Evolutionary conservation across 2,888 invertebrate genomes (phyloP), one percentile per base, ranked within the genome.

Genomic region (Dryobota labecula): DNA sequence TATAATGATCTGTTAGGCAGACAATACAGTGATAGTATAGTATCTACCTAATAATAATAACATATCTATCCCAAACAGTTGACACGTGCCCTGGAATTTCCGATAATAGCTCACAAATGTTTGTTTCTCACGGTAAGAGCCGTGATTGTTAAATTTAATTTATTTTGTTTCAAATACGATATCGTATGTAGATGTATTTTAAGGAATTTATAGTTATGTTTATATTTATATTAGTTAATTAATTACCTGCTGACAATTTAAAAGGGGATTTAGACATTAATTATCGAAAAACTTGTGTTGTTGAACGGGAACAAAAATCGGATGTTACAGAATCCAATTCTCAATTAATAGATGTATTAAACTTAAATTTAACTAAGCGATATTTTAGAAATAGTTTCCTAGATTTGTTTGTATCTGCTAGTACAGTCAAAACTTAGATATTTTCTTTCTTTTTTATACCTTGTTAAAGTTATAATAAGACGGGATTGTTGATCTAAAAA

Each of bases 71-170:
- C n/a, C 20, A 33, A 15, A 49, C 18, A 0, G 43, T 9, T 18
- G 18, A 18, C 53, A 74, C 15, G 24, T 68, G 15, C 1, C 27
- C 4, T 38, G 41, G 18, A 43, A 67, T 43, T 69, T 64, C 43
- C 36, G 24, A 47, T 69, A 69, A 53, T 51, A 36, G 43, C 0
- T 2, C 13, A 18, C 76, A 78, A 11, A n/a, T 62, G 78, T 30
- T 24, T 2, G 2, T 38, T 18, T 78, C 78, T n/a, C 78, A 78
- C 74, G 36, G n/a, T 9, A 7, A 0, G 13, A 33, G 24, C 5
- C 11, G 18, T 49, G 11, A 61, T 47, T 53, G 33, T 43, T 36
- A 43, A 2, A 66, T 60, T 58, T 11, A 27, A 41, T 49, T 41
- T 15, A 36, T 38, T 13, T 56, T 15, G 1, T 54, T 49, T 68